phyloP scores from a whole-genome alignment of 1,140 invertebrate genomes.

The Oryzaephilus surinamensis region DNA sequence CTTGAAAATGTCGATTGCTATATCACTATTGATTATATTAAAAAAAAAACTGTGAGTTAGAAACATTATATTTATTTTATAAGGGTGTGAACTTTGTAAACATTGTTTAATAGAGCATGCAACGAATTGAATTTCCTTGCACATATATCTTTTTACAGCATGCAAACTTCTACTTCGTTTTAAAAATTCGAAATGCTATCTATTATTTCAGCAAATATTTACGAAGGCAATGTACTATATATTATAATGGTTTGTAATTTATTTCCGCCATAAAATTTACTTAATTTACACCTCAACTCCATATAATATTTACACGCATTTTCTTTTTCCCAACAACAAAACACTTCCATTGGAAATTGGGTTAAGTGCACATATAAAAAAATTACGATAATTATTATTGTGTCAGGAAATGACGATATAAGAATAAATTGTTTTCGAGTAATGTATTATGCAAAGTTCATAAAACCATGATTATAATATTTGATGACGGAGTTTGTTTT shows the following conservation, averaged over 20 bases:
- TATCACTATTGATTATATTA: neutral
- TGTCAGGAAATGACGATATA: neutral
- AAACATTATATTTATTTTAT: constrained; percentile 9
- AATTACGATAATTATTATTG: neutral
- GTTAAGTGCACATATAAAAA: neutral
- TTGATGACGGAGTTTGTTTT: too few relatives aligned
- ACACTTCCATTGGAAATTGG: too few relatives aligned
- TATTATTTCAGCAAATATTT: constrained; percentile 9
- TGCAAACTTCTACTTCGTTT: constrained; percentile 11
- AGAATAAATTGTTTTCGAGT: too few relatives aligned
- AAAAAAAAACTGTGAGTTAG: neutral
- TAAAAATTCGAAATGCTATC: constrained; percentile 9
- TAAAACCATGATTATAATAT: too few relatives aligned
- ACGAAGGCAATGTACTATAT: neutral
- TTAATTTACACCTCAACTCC: too few relatives aligned
- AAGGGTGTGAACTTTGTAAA: constrained; percentile 16
- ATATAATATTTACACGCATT: too few relatives aligned
- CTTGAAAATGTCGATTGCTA: too few relatives aligned
- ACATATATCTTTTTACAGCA: constrained; percentile 15
- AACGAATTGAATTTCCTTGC: constrained; percentile 18
- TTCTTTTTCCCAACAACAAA: too few relatives aligned
- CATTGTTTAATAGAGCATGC: constrained; percentile 18
- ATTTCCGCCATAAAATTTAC: too few relatives aligned
- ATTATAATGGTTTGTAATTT: too few relatives aligned
- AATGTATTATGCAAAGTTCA: too few relatives aligned